phyloP scores from a whole-genome alignment of 2,113 vertebrate species.

The Rhea americana region DNA sequence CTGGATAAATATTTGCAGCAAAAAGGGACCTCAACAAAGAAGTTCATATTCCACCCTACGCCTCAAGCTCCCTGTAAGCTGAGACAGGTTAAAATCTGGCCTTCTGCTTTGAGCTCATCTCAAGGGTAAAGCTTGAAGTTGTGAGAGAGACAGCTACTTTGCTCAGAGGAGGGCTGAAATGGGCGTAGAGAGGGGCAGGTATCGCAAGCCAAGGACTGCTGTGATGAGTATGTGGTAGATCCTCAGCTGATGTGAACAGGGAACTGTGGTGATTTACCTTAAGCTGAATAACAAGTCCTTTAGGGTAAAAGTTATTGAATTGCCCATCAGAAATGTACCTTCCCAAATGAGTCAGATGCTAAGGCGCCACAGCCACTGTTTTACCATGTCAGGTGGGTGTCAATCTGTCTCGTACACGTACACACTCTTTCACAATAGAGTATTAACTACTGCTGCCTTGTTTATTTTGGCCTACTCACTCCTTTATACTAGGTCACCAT shows the following conservation, averaged over 20 bases:
- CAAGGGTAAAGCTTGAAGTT: background rate
- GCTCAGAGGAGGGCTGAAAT: background rate
- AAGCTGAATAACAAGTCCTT: background rate
- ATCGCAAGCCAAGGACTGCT: background rate
- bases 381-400: background rate
- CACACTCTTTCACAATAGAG: background rate
- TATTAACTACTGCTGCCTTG: background rate
- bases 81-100: background rate
- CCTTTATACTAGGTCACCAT: background rate
- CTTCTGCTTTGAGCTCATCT: background rate
- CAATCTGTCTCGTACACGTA: background rate
- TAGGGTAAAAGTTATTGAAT: background rate
- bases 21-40: background rate
- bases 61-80: background rate
- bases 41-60: background rate
- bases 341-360: background rate
- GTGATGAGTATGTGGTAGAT: background rate
- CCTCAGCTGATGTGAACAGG: background rate
- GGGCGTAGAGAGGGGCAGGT: background rate
- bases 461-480: background rate
- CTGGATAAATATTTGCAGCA: constrained; percentile 28
- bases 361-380: background rate
- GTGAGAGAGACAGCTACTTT: background rate
- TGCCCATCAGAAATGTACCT: background rate
- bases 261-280: background rate